These are phyloP conservation scores for Aphaenogaster ashmeadi DNA, from an alignment of 1,140 invertebrate genomes.

Conservation along the genomic window DNA sequence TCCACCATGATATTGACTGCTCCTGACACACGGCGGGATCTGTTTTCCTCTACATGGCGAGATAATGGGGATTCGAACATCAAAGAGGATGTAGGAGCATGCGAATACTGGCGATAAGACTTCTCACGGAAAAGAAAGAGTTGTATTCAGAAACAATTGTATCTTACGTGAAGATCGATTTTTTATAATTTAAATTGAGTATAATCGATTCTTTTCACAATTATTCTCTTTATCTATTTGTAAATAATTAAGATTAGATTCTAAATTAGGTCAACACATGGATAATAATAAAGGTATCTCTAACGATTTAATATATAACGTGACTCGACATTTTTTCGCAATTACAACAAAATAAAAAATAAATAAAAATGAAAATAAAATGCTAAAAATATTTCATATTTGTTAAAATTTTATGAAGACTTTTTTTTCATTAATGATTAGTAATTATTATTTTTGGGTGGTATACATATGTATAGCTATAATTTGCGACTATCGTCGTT, in stretches of 20 bases:
- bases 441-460: background rate
- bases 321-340: background rate
- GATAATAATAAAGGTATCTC: background rate
- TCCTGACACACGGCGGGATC: slow-evolving; percentile 41
- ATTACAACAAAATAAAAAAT: background rate
- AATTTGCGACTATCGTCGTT: background rate
- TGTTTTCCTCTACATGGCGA: slow-evolving; percentile 55
- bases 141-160: background rate
- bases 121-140: background rate
- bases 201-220: background rate
- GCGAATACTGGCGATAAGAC: background rate
- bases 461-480: background rate
- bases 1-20: slow-evolving; percentile 66
- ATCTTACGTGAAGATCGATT: background rate
- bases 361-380: background rate
- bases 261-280: background rate
- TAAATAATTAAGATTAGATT: background rate
- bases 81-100: slow-evolving; percentile 1
- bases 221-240: background rate
- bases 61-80: slow-evolving; percentile 51
- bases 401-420: background rate
- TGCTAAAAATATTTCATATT: background rate
- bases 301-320: background rate
- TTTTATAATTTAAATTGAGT: background rate
- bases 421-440: background rate